A percentile compares a stretch with the other conserved stretches of the same genome.
phyloP scores from a whole-genome alignment of 30 jellyfish, hydroid and myxozoan species.

The Haliclystus octoradiatus region DNA sequence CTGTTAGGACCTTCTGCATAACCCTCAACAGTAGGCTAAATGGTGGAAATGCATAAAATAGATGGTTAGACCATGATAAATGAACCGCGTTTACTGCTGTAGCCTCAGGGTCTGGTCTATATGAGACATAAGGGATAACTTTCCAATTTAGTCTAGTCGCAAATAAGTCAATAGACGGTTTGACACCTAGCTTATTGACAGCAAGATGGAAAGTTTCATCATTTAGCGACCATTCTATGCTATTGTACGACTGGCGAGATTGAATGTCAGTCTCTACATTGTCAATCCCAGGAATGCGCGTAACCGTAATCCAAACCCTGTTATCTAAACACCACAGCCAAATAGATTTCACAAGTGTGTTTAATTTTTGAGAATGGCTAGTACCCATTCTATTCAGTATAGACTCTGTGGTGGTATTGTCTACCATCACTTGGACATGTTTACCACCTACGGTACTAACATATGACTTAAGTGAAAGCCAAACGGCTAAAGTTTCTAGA shows the following conservation, averaged over 20 bases:
- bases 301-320: slow-evolving; percentile 25
- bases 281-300: slow-evolving; percentile 28
- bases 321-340: slow-evolving; percentile 21
- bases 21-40: background rate
- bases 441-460: slow-evolving; percentile 5
- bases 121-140: slow-evolving; percentile 14
- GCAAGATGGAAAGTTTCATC: slow-evolving; percentile 6
- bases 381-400: slow-evolving; percentile 33
- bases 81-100: slow-evolving; percentile 19
- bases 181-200: background rate
- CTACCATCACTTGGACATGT: slow-evolving; percentile 18
- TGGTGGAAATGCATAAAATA: slow-evolving; percentile 38
- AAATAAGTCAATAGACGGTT: slow-evolving; percentile 31
- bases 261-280: slow-evolving; percentile 27
- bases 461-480: slow-evolving; percentile 5
- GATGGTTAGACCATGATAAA: slow-evolving; percentile 7
- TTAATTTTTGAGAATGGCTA: slow-evolving; percentile 1
- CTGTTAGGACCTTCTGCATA: background rate
- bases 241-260: slow-evolving; percentile 9
- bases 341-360: slow-evolving; percentile 4
- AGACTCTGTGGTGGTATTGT: slow-evolving; percentile 42
- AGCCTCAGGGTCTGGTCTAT: slow-evolving; percentile 24
- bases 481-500: slow-evolving; percentile 18
- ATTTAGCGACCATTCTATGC: slow-evolving; percentile 36
- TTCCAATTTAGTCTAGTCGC: slow-evolving; percentile 17